phyloP scores from a whole-genome alignment of 2,797 vertebrate species.

The Rhabdophis nuchalis region DNA sequence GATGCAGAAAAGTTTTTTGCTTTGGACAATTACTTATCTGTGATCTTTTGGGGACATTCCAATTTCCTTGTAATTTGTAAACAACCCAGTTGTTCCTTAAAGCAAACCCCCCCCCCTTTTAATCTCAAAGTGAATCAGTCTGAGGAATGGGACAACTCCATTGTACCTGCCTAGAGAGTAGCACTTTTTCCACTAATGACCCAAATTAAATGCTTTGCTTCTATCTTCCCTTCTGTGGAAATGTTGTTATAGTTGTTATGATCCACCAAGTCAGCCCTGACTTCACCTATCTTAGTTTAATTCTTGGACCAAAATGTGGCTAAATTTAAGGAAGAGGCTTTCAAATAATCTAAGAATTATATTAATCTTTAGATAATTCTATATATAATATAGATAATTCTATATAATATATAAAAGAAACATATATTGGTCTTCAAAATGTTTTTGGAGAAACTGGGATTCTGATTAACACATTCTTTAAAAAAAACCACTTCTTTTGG shows the following conservation, averaged over 20 bases:
- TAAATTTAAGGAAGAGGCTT: background rate
- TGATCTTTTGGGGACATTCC: slow-evolving; percentile 26
- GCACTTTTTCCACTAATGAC: slow-evolving; percentile 40
- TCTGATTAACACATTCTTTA: background rate
- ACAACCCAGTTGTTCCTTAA: accelerated
- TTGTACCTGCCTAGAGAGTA: slow-evolving; percentile 11
- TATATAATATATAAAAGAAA: too few relatives aligned
- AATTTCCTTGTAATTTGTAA: slow-evolving; percentile 9
- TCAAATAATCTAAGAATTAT: background rate
- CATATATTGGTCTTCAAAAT: background rate
- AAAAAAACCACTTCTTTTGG: background rate
- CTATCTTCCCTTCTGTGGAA: background rate
- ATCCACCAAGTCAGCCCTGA: background rate
- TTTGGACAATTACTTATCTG: background rate
- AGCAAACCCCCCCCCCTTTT: background rate
- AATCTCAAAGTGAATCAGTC: background rate
- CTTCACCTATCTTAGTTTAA: background rate
- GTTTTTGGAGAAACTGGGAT: background rate
- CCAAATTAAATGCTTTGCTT: background rate
- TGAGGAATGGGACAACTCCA: slow-evolving; percentile 2
- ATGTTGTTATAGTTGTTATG: background rate
- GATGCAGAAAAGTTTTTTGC: slow-evolving; percentile 20
- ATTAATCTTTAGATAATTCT: background rate
- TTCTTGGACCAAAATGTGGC: background rate
- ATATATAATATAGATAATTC: too few relatives aligned